A percentile compares a stretch with the other conserved stretches of the same genome.
Conservation (phyloP, 2,888 invertebrate genomes). For the Amphipoea oculea region DNA sequence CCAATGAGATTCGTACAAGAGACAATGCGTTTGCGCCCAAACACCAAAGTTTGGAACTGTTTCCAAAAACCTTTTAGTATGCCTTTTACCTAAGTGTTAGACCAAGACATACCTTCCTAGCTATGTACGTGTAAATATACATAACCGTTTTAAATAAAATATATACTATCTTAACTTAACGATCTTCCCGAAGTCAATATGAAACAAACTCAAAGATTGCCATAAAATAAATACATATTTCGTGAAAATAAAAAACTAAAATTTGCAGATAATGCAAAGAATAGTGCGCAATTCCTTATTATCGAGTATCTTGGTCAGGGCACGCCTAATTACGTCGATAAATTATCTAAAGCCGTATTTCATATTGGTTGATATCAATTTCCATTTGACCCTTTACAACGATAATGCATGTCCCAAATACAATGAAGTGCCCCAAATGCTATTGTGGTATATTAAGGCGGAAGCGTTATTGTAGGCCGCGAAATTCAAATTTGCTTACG, state of each 20-base stretch:
- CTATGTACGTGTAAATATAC: conserved; percentile 19
- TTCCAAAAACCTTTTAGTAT: conserved; percentile 9
- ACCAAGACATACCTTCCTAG: conserved; percentile 26
- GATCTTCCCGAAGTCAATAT: neutral
- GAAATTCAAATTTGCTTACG: too few relatives aligned
- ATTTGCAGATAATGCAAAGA: neutral
- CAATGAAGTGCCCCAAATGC: conserved; percentile 8
- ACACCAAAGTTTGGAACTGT: conserved; percentile 17
- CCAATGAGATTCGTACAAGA: conserved; percentile 45
- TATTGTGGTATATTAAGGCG: neutral
- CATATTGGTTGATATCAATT: conserved; percentile 7
- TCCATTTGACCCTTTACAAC: neutral
- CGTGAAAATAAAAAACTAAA: neutral
- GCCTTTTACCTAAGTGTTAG: conserved; percentile 43
- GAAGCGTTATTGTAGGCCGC: neutral
- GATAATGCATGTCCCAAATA: conserved; percentile 1
- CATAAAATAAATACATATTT: conserved; percentile 3
- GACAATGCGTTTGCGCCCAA: conserved; percentile 23
- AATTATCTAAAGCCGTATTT: conserved; percentile 20
- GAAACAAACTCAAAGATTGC: neutral
- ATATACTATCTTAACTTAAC: neutral
- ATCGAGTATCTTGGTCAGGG: conserved; percentile 16
- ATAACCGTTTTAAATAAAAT: conserved; percentile 18
- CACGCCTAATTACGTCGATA: conserved; percentile 9
- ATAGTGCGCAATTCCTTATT: conserved; percentile 16